Evolutionary conservation across 2,797 vertebrate genomes (phyloP).

Genomic region (Enteromius mattozi): DNA sequence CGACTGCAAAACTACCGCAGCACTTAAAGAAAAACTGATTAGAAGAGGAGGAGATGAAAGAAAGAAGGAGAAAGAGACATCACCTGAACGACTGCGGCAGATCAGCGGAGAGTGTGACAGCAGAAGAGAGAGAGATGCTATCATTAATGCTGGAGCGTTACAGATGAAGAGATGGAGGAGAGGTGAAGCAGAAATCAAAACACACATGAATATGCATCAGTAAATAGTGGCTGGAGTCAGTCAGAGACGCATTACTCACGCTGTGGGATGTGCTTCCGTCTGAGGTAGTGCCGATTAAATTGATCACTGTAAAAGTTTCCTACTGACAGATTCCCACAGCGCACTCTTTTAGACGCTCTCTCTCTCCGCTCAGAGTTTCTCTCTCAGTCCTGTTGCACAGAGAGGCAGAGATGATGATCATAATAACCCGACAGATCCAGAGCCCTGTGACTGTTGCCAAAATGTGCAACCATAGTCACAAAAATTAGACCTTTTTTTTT

Average conservation of each 20-base stretch:
- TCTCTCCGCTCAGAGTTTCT: constrained; percentile 22
- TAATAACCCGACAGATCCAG: not conserved
- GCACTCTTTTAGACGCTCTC: constrained; percentile 29
- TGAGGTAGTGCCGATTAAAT: constrained; percentile 56
- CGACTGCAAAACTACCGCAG: constrained; percentile 63
- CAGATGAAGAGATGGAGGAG: constrained; percentile 32
- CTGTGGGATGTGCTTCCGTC: constrained; percentile 55
- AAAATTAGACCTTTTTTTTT: not conserved
- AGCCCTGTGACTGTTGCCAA: no score
- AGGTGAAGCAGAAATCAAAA: constrained; percentile 21
- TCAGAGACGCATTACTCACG: constrained; percentile 57
- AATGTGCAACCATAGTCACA: not conserved
- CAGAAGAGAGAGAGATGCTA: constrained; percentile 46
- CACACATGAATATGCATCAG: constrained; percentile 56
- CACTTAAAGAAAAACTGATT: constrained; percentile 59
- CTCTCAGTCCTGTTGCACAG: constrained; percentile 3
- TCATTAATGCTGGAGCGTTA: constrained; percentile 32
- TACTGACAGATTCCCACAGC: constrained; percentile 56
- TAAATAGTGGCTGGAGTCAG: constrained; percentile 65
- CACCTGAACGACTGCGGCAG: constrained; percentile 18
- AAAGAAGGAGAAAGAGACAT: constrained; percentile 22
- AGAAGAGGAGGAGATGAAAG: constrained; percentile 32
- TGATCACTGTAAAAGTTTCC: constrained; percentile 63
- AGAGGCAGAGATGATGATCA: not conserved
- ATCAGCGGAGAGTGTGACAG: constrained; percentile 32